A percentile compares a stretch with the other conserved stretches of the same genome.
These are phyloP conservation scores for Todiramphus saurophagus DNA, from an alignment of 2,113 vertebrate species.

Conservation along the genomic window DNA sequence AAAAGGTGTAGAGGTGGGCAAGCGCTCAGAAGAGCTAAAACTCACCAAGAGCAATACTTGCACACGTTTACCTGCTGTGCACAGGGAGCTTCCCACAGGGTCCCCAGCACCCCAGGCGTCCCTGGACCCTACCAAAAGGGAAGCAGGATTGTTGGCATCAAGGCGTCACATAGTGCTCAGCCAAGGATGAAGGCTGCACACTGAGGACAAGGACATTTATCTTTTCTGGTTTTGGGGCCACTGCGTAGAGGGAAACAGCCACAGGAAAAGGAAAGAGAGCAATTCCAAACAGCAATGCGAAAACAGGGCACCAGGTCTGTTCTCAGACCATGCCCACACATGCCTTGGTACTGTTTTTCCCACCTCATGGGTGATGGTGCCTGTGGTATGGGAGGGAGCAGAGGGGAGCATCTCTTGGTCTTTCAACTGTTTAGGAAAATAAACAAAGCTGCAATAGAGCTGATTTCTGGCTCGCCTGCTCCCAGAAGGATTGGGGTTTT, in stretches of 20 bases:
- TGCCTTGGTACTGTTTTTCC: neutral
- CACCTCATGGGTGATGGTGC: neutral
- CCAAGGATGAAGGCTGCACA: too few species aligned
- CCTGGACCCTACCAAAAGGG: neutral
- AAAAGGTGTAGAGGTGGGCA: too few species aligned
- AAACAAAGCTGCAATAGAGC: neutral
- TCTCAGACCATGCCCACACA: neutral
- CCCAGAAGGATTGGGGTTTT: neutral
- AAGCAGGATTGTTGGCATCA: rapidly evolving
- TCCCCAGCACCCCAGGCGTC: neutral
- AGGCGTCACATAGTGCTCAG: neutral
- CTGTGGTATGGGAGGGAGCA: neutral
- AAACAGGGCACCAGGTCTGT: rapidly evolving
- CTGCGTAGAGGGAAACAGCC: neutral
- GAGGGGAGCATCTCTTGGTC: neutral
- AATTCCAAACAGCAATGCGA: neutral
- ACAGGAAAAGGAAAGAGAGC: neutral
- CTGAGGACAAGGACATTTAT: neutral
- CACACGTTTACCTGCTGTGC: neutral
- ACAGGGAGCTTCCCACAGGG: rapidly evolving
- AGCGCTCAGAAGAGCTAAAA: neutral
- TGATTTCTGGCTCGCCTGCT: neutral
- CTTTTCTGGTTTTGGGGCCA: neutral
- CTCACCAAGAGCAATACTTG: neutral
- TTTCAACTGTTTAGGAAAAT: neutral